Evolutionary conservation across 2,797 vertebrate species (phyloP), one percentile per base, ranked within the genome.

Genomic region (Huso huso): DNA sequence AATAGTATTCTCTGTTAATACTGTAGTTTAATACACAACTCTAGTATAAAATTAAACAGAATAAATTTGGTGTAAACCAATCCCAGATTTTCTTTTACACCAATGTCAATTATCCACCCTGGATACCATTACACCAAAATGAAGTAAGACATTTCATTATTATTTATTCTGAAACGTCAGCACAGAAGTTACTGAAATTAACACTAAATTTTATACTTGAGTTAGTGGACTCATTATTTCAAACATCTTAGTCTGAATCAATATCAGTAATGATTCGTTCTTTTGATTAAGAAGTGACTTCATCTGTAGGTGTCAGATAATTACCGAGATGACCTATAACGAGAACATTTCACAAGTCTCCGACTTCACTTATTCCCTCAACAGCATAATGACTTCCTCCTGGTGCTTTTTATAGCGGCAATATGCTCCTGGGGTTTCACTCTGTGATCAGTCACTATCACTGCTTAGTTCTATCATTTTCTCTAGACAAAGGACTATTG

Each of bases 241-340:
- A 92, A 92, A 91, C 83, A 80, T 83, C 83, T 86, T 86, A 78
- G 84, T 87, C 80, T 88, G 89, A 93, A 92, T 94, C 93, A 87
- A 94, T 95, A 92, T 86, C 87, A 87, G 91, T 90, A 94, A 94
- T 90, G 91, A 94, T 94, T 95, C 90, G 87, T 93, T 91, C 90
- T 89, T 90, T 92, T 94, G 93, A 95, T 95, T 93, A 94, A 94
- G 90, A 91, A 92, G 86, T 86, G 87, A 88, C 83, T 91, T 79
- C 75, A 80, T 89, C 85, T 90, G 82, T 87, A 90, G 87, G 88
- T 90, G 85, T 91, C 87, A 89, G 84, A 88, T 94, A 91, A 94
- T 95, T 94, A 93, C 91, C 84, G 84, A 91, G 89, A 90, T 93
- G 91, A 94, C 90, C 93, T 93, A 88, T 89, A 93, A 92, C 93